Conservation (phyloP, 2,113 vertebrate genomes). For the Chionodraco myersi region DNA sequence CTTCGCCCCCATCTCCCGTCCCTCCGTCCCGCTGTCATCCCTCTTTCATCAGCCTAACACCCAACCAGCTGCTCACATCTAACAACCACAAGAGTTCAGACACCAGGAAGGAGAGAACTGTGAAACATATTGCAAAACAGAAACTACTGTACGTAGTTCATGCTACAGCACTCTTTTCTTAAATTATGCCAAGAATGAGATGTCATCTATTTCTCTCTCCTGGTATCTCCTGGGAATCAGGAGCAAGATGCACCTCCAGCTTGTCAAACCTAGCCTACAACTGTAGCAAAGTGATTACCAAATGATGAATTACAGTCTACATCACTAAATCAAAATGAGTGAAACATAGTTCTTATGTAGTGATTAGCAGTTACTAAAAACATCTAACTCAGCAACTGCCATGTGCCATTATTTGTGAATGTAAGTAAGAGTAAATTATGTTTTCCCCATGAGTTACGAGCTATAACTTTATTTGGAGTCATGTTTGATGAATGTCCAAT, state of each 20-base stretch:
- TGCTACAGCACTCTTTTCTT: neutral
- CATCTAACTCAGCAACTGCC: neutral
- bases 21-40: conserved; percentile 61
- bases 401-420: neutral
- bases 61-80: conserved; percentile 68
- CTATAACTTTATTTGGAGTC: neutral
- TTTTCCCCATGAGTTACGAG: neutral
- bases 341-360: neutral
- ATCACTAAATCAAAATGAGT: neutral
- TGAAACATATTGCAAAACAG: conserved; percentile 29
- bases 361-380: neutral
- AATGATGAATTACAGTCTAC: neutral
- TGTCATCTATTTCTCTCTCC: neutral
- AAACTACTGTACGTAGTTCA: conserved; percentile 7
- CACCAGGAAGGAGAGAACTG: neutral
- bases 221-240: neutral
- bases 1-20: conserved; percentile 47
- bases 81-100: conserved; percentile 43
- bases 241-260: neutral
- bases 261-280: neutral
- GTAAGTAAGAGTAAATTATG: neutral
- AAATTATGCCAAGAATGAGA: conserved; percentile 4
- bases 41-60: conserved; percentile 65
- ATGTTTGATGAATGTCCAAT: neutral
- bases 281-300: too few relatives aligned